Evolutionary conservation across 2,888 invertebrate species (phyloP), one percentile per base, ranked within the genome.

Genomic region (Melanchra persicariae): DNA sequence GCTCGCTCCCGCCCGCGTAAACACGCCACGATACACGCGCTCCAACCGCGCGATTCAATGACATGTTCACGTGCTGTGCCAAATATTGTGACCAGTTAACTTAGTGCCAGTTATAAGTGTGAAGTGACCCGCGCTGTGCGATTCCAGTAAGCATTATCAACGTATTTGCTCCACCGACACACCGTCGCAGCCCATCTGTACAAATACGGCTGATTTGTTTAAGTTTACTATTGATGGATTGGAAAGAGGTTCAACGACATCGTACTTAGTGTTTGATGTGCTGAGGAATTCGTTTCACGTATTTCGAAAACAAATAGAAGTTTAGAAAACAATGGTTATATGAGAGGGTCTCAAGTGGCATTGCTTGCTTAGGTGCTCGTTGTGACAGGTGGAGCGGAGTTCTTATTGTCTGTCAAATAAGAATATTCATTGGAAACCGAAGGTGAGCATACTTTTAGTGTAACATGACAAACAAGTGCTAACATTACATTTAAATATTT

Each of bases 241-340:
- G 91, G 91, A 90, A 90, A 90, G 87, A 91, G 89, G 92, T 93
- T 91, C 92, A 89, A 93, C 92, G 91, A 81, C 85, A 79, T 89
- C 90, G 86, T 88, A 85, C 83, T 87, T 87, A 87, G 91, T 92
- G 91, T 92, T 93, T 91, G 91, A 91, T 91, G 93, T 93, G 92
- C 89, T 91, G 88, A 92, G 93, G 93, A 93, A 93, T 94, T 93
- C 91, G 91, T 93, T 92, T 90, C 91, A 92, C 93, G 93, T 93
- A 92, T 91, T 91, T 89, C 90, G 83, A 93, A 93, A 93, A 92
- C 92, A 94, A 95, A 94, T 90, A 94, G 81, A 90, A 92, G 90
- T 91, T 84, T 83, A 88, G 89, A 93, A 94, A 94, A 95, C 94
- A 94, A 94, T 94, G 94, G 93, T 79, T 76, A 90, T 92, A 88